Evolutionary conservation across 2,113 vertebrate species (phyloP), one percentile per base, ranked within the genome.

Genomic region (Nycticebus coucang): DNA sequence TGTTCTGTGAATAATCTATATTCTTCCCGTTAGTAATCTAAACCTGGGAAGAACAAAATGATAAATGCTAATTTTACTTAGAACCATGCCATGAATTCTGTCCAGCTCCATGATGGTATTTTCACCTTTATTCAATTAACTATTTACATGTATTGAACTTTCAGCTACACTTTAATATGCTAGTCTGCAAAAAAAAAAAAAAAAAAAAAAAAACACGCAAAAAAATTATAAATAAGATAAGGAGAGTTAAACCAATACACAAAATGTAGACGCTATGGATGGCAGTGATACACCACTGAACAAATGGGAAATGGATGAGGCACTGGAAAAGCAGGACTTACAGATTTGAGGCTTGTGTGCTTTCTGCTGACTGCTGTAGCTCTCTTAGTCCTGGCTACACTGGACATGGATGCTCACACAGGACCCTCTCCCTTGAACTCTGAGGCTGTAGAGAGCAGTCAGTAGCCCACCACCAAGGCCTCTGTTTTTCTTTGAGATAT

Each of bases 381-480:
- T 26, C 13, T 30, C n/a, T 80, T 82, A 3, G 14, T 87, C 7
- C 12, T n/a, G 6, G 30, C 8, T 45, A 21, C 26, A 2, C 37
- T 80, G 18, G 11, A 15, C 19, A 35, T 6, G 4, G 17, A 33
- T 17, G 12, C 21, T 66, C 22, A 21, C 35, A 45, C 2, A 1
- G 21, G 7, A 30, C 55, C 15, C 37, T 53, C 62, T 18, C 66
- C 8, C 12, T 62, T 93, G 37, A 74, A 79, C 21, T 45, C 0
- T 18, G 26, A 26, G 13, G 2, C 2, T 60, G 4, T 5, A 37
- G 45, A 87, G 33, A 21, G 15, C 10, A 53, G 11, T 2, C 7
- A 18, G 14, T 19, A n/a, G 0, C 30, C 26, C 3, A 30, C 10
- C 33, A n/a, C 13, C 35, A 66, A 71, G 26, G 8, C 0, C 26